phyloP scores from a whole-genome alignment of 2,888 invertebrate species.

The Ectemnius continuus region DNA sequence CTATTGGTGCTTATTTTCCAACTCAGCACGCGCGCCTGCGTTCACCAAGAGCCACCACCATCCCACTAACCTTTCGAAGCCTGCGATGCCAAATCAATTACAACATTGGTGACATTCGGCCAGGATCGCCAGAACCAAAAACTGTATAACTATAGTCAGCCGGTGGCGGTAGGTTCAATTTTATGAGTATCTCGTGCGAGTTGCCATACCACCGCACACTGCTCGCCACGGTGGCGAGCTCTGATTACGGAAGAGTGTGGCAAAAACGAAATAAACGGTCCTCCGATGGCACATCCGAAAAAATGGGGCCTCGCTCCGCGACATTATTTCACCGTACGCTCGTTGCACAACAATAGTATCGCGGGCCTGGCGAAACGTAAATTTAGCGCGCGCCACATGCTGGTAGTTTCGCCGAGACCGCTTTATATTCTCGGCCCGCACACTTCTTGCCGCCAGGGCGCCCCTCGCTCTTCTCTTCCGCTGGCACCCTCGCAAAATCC shows the following conservation, averaged over 20 bases:
- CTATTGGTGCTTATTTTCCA: conserved; percentile 2
- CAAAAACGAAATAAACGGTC: conserved; percentile 14
- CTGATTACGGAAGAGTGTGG: conserved; percentile 13
- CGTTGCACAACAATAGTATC: conserved; percentile 14
- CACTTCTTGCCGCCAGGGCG: conserved; percentile 31
- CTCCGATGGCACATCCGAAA: conserved; percentile 2
- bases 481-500: neutral
- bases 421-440: conserved; percentile 33
- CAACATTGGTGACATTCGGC: too few species aligned
- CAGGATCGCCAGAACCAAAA: too few species aligned
- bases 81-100: too few species aligned
- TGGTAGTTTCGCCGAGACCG: conserved; percentile 29
- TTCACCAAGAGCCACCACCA: too few species aligned
- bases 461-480: conserved; percentile 9
- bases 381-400: conserved; percentile 40
- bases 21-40: neutral
- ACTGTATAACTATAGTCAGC: too few species aligned
- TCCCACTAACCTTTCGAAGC: too few species aligned
- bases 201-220: too few species aligned
- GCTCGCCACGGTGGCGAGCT: neutral
- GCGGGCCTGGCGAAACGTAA: conserved; percentile 24
- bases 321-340: conserved; percentile 26
- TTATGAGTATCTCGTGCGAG: too few species aligned
- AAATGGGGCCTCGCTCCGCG: conserved; percentile 1
- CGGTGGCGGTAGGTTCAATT: too few species aligned